Percentiles rank a stretch among this genome's conserved stretches.
These are phyloP conservation scores for Tursiops truncatus DNA, from an alignment of 2,113 vertebrate genomes.

Conservation along the genomic window DNA sequence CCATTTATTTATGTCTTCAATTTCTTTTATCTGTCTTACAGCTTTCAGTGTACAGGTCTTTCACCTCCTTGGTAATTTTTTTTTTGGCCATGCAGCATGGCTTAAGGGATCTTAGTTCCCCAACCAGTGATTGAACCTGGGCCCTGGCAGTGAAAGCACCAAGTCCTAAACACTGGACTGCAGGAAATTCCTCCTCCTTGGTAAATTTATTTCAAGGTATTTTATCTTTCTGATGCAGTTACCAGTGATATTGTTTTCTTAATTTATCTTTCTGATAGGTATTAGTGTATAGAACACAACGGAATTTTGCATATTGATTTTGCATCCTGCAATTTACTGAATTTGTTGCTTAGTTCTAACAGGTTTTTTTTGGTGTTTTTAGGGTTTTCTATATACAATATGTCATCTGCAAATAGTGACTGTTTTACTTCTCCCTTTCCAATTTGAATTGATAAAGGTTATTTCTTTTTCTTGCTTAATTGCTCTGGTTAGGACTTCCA, in stretches of 20 bases:
- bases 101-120: too few species aligned
- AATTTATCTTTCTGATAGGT: neutral
- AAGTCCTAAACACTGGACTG: too few species aligned
- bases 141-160: too few species aligned
- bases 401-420: neutral
- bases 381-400: neutral
- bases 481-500: neutral
- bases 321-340: neutral
- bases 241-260: neutral
- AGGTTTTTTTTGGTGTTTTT: neutral
- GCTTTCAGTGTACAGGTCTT: neutral
- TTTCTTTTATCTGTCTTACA: neutral
- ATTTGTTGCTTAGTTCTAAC: neutral
- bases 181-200: neutral
- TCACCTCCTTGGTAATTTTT: neutral
- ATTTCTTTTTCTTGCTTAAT: neutral
- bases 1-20: neutral
- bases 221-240: neutral
- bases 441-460: neutral
- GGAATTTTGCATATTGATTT: neutral
- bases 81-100: too few species aligned
- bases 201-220: neutral
- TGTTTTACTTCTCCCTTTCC: neutral
- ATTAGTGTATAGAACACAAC: neutral
- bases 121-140: too few species aligned